Conservation (phyloP, 2,113 vertebrate species). For the Danio rerio region GRCz12tu NC_133186.1:11423001-11423500, state of each 20-base stretch:
- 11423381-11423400: constrained; percentile 8
- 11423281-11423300: constrained; percentile 22
- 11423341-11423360: constrained; percentile 55
- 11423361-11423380: constrained; percentile 28
- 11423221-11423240: background rate
- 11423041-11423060: background rate
- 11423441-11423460: background rate
- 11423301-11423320: constrained; percentile 52
- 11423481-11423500: too few relatives aligned
- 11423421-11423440: background rate
- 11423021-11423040: constrained; percentile 45
- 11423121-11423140: background rate
- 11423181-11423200: background rate
- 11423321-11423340: constrained; percentile 61
- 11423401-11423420: background rate
- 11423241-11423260: background rate
- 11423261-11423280: constrained; percentile 30
- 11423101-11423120: constrained; percentile 1
- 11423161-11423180: constrained; percentile 11
- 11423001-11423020: constrained; percentile 81
- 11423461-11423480: background rate
- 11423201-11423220: background rate
- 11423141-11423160: background rate
- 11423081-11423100: background rate
- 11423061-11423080: background rate